A percentile compares a stretch with the other conserved stretches of the same genome.
Conservation (phyloP, 2,888 invertebrate genomes). For the Eupithecia exiguata region DNA sequence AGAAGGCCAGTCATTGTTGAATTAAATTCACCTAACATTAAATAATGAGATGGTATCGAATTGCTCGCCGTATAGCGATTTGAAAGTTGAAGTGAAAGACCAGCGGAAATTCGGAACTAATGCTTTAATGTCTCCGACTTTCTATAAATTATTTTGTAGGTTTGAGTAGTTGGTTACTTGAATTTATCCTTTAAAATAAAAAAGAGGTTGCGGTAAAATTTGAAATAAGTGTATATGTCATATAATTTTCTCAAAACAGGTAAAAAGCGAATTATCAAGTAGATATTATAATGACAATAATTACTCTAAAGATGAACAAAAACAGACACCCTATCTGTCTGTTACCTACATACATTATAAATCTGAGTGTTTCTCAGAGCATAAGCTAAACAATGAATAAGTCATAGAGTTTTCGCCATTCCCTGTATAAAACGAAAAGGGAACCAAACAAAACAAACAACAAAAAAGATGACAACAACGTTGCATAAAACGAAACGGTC, state of each 20-base stretch:
- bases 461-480: constrained; percentile 44
- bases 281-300: not conserved
- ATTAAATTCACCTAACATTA: constrained; percentile 74
- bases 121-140: constrained; percentile 53
- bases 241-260: not conserved
- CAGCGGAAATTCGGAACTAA: constrained; percentile 45
- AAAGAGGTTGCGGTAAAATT: not conserved
- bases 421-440: not conserved
- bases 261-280: not conserved
- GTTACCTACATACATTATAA: no score
- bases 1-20: constrained; percentile 74
- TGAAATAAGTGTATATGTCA: not conserved
- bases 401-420: not conserved
- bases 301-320: not conserved
- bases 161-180: constrained; percentile 12
- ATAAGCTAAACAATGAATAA: not conserved
- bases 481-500: constrained; percentile 49
- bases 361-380: not conserved
- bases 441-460: constrained; percentile 28
- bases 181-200: not conserved
- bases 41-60: constrained; percentile 63
- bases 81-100: constrained; percentile 49
- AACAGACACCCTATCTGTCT: not conserved
- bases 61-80: constrained; percentile 56
- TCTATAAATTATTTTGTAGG: constrained; percentile 43